Conservation (phyloP, 2,888 invertebrate genomes). For the Nomada fucata region DNA sequence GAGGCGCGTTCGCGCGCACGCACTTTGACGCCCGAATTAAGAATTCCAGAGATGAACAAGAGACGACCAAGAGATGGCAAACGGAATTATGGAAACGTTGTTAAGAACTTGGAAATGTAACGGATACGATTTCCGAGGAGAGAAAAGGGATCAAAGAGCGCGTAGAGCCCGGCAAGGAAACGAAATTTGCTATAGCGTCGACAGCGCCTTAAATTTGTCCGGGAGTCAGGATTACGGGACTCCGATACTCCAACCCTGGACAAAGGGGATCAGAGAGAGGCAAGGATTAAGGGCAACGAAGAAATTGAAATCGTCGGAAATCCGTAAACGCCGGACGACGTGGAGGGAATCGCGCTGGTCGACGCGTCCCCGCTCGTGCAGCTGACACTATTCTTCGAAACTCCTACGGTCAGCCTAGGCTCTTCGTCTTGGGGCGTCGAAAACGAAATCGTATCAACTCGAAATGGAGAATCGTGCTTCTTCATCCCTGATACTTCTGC, state of each 20-base stretch:
- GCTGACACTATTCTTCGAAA: conserved; percentile 41
- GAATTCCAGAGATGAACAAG: background rate
- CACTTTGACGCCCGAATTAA: too few species aligned
- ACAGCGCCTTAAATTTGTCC: conserved; percentile 52
- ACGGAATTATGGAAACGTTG: background rate
- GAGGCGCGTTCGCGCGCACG: too few species aligned
- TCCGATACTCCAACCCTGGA: conserved; percentile 49
- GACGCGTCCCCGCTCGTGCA: conserved; percentile 46
- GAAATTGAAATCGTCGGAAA: conserved; percentile 60
- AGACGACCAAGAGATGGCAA: background rate
- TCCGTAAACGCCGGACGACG: conserved; percentile 45
- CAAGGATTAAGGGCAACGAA: conserved; percentile 51
- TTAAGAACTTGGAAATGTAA: background rate
- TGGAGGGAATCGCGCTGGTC: conserved; percentile 16
- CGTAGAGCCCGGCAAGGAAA: conserved; percentile 25
- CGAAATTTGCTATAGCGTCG: conserved; percentile 42
- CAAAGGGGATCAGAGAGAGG: conserved; percentile 47
- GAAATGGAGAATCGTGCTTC: background rate
- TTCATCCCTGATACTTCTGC: background rate
- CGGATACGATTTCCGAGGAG: conserved; percentile 5
- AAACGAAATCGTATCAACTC: conserved; percentile 34
- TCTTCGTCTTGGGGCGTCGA: conserved; percentile 10
- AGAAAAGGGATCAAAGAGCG: conserved; percentile 28
- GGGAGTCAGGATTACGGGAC: conserved; percentile 48
- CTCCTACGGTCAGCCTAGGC: conserved; percentile 31